These are phyloP conservation scores for Campylomormyrus numenius DNA, from an alignment of 2,113 vertebrate genomes.

Conservation along the genomic window DNA sequence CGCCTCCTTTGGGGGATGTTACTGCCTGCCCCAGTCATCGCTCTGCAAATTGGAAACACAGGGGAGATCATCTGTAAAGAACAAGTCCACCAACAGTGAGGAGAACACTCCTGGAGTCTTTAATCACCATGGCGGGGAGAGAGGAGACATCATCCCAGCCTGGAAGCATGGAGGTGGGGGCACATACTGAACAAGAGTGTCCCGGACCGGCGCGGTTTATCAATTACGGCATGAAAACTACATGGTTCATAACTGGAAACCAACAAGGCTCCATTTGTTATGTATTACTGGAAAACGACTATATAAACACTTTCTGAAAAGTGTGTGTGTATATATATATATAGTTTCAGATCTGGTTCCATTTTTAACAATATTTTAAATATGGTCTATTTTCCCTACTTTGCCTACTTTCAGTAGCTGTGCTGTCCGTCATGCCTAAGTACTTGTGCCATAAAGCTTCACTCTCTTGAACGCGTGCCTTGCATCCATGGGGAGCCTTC, in stretches of 20 bases:
- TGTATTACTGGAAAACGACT: neutral
- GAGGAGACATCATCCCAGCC: neutral
- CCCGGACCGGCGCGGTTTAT: neutral
- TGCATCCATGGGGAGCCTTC: constrained; percentile 30
- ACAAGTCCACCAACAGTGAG: constrained; percentile 44
- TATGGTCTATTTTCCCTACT: neutral
- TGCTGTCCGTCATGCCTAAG: constrained; percentile 26
- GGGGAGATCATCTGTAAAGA: constrained; percentile 65
- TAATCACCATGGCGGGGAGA: constrained; percentile 19
- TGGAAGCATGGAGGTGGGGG: constrained; percentile 17
- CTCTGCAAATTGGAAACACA: constrained; percentile 62
- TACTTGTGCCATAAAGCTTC: constrained; percentile 27
- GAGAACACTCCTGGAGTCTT: constrained; percentile 19
- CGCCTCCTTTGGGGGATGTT: constrained; percentile 38
- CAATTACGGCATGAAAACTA: neutral
- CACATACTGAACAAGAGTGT: constrained; percentile 28
- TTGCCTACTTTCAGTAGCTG: neutral
- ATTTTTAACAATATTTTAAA: neutral
- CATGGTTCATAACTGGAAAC: neutral
- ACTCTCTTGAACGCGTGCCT: constrained; percentile 33
- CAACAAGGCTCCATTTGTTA: neutral
- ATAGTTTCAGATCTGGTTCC: neutral
- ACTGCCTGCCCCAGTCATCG: constrained; percentile 50
- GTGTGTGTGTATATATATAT: neutral
- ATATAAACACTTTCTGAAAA: neutral